A percentile compares a stretch with the other conserved stretches of the same genome.
Conservation (phyloP, 1,140 invertebrate species). For the Lepidostoma basale region DNA sequence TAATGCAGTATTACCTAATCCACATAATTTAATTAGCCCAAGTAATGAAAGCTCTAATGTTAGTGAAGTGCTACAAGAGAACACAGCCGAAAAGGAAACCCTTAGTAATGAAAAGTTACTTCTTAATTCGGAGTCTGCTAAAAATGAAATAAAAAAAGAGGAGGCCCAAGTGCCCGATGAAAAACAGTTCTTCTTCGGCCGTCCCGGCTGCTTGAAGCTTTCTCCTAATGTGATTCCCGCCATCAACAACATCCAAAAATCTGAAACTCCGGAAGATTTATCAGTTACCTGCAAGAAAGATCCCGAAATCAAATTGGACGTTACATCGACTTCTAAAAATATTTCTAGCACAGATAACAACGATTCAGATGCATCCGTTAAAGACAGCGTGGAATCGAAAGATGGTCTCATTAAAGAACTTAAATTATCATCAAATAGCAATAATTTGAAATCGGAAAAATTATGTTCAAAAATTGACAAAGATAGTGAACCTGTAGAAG, state of each 20-base stretch:
- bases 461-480: neutral
- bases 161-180: neutral
- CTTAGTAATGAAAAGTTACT: constrained; percentile 21
- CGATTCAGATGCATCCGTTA: neutral
- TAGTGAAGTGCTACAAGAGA: constrained; percentile 13
- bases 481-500: neutral
- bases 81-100: constrained; percentile 13
- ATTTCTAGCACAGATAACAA: neutral
- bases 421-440: neutral
- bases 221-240: constrained; percentile 25
- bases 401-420: neutral
- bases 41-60: constrained; percentile 32
- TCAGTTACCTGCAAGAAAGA: constrained; percentile 4
- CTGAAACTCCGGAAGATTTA: constrained; percentile 11
- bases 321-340: neutral
- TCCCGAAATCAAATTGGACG: neutral
- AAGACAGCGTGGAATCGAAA: neutral
- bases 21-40: constrained; percentile 40
- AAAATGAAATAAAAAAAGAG: neutral
- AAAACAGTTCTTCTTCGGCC: constrained; percentile 58
- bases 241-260: neutral
- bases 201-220: constrained; percentile 54
- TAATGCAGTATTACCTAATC: constrained; percentile 42
- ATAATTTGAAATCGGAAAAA: neutral
- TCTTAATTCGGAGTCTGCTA: constrained; percentile 1